A percentile compares a stretch with the other conserved stretches of the same genome.
These are phyloP conservation scores for Armadillidium nasatum DNA, from an alignment of 1,140 invertebrate species.

Conservation along the genomic window DNA sequence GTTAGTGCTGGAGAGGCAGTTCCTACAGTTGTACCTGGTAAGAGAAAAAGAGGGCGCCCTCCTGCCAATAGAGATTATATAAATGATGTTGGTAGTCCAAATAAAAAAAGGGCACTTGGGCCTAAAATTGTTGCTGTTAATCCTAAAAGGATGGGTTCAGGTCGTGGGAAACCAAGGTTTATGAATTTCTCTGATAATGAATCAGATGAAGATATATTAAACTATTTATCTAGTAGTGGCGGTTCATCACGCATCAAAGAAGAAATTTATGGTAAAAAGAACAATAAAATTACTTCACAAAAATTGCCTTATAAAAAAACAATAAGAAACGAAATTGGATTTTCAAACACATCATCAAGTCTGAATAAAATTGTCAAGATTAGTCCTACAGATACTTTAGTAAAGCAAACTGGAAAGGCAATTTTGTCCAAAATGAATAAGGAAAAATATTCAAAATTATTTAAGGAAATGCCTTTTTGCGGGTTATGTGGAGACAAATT, in stretches of 20 bases:
- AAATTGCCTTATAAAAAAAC: conserved; percentile 10
- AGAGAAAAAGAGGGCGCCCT: neutral
- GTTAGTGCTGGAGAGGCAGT: neutral
- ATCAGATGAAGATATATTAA: conserved; percentile 8
- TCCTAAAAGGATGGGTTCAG: conserved; percentile 17
- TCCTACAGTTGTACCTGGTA: neutral
- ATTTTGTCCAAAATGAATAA: conserved; percentile 4
- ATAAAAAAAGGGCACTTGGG: conserved; percentile 23
- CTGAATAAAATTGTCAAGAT: neutral
- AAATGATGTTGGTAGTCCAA: conserved; percentile 1
- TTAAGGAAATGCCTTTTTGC: conserved; percentile 11
- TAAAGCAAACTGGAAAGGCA: conserved; percentile 12
- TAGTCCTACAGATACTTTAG: conserved; percentile 15
- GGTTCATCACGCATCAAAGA: conserved; percentile 1
- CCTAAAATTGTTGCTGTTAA: conserved; percentile 11
- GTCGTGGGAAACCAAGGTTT: conserved; percentile 7
- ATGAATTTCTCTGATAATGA: conserved; percentile 1
- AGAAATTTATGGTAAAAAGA: conserved; percentile 15
- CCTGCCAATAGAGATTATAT: neutral
- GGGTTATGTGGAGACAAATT: conserved; percentile 26
- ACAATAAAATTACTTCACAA: conserved; percentile 22
- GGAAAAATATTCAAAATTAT: neutral
- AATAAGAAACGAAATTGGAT: conserved; percentile 8
- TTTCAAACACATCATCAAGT: conserved; percentile 16
- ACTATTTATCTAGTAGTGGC: conserved; percentile 18